These are phyloP conservation scores for Marisa cornuarietis DNA, from an alignment of 1,140 invertebrate species.

Conservation along the genomic window DNA sequence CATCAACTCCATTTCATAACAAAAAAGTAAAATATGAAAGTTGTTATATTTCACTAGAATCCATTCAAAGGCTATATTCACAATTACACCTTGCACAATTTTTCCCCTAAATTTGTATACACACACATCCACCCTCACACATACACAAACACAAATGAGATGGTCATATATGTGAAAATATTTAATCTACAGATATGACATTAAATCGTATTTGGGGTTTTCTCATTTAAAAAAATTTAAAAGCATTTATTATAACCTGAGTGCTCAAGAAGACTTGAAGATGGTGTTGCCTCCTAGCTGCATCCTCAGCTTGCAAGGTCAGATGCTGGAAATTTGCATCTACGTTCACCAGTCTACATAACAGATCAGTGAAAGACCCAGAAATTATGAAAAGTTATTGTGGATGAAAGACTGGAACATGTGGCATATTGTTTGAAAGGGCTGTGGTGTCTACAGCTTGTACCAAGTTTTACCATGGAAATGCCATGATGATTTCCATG, in stretches of 20 bases:
- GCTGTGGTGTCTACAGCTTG: not conserved
- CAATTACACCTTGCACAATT: too few relatives aligned
- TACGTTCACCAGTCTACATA: conserved; percentile 8
- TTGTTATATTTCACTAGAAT: too few relatives aligned
- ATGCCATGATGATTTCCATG: not conserved
- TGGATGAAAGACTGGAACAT: not conserved
- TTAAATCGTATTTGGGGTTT: too few relatives aligned
- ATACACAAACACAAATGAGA: not conserved
- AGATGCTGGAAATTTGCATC: conserved; percentile 22
- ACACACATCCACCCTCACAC: not conserved
- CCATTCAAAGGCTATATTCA: too few relatives aligned
- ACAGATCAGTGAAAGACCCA: not conserved
- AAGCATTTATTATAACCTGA: conserved; percentile 3
- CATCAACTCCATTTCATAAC: too few relatives aligned
- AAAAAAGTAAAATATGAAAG: too few relatives aligned
- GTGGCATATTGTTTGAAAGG: not conserved
- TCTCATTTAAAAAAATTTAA: too few relatives aligned
- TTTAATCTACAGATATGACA: not conserved
- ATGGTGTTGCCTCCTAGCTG: not conserved
- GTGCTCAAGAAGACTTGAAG: conserved; percentile 12
- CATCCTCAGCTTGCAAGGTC: conserved; percentile 5
- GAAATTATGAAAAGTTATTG: not conserved
- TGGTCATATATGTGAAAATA: too few relatives aligned
- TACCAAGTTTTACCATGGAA: not conserved
- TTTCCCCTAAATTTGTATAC: too few relatives aligned